phyloP scores from a whole-genome alignment of 2,797 vertebrate species.

The Betta splendens region DNA sequence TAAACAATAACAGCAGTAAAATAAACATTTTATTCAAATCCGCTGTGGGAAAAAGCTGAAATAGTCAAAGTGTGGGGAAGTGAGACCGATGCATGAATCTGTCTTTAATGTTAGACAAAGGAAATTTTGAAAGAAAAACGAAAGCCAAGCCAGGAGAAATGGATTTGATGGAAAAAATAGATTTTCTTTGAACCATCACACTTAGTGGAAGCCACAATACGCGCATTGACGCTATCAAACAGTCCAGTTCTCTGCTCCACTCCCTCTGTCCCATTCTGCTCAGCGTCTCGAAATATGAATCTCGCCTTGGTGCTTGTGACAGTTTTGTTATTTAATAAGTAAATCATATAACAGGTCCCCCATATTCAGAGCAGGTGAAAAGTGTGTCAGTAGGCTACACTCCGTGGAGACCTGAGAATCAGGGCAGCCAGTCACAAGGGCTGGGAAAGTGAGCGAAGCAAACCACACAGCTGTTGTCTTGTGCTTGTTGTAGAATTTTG shows the following conservation, averaged over 20 bases:
- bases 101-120: constrained; percentile 11
- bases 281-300: constrained; percentile 18
- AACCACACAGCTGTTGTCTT: constrained; percentile 12
- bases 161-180: constrained; percentile 2
- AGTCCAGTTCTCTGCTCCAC: constrained; percentile 5
- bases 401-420: constrained; percentile 60
- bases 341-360: constrained; percentile 36
- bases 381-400: constrained; percentile 79
- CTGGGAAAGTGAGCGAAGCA: constrained; percentile 31
- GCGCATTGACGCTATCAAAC: constrained; percentile 9
- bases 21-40: not conserved
- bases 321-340: constrained; percentile 24
- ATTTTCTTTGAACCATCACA: not conserved
- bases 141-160: constrained; percentile 13
- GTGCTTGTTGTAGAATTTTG: constrained; percentile 8
- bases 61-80: not conserved
- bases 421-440: constrained; percentile 47
- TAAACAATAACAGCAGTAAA: not conserved
- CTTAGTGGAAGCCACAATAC: not conserved
- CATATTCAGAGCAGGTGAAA: constrained; percentile 57
- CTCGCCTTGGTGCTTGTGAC: not conserved
- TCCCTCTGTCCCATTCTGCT: not conserved
- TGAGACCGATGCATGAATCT: not conserved
- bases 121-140: constrained; percentile 12
- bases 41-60: not conserved